Evolutionary conservation across 2,113 vertebrate genomes (phyloP).

Genomic region (Daboia siamensis): DNA sequence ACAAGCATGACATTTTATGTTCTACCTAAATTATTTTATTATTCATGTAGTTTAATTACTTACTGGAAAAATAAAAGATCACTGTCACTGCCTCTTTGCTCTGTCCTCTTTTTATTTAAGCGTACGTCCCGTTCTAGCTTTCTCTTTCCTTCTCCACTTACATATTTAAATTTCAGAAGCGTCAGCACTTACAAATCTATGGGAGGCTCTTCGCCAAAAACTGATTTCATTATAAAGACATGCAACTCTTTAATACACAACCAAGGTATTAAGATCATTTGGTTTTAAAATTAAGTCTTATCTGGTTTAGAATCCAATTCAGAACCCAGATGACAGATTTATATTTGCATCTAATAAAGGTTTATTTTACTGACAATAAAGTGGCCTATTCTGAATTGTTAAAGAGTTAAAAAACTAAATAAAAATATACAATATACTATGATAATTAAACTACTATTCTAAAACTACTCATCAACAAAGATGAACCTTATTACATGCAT

Average conservation of each 20-base stretch:
- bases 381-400: neutral
- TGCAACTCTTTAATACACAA: neutral
- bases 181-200: conserved; percentile 21
- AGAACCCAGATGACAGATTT: neutral
- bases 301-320: neutral
- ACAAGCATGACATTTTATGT: neutral
- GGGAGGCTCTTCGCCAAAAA: neutral
- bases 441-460: neutral
- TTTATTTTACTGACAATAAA: neutral
- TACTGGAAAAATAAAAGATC: neutral
- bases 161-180: conserved; percentile 38
- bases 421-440: neutral
- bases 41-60: conserved; percentile 2
- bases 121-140: conserved; percentile 1
- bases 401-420: neutral
- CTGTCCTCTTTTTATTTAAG: conserved; percentile 29
- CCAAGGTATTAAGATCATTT: neutral
- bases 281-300: neutral
- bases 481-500: neutral
- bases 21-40: neutral
- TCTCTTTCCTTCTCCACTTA: conserved; percentile 24
- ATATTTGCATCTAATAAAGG: neutral
- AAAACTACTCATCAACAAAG: neutral
- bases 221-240: conserved; percentile 13
- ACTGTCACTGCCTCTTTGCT: neutral